A percentile compares a stretch with the other conserved stretches of the same genome.
These are phyloP conservation scores for Bathynomus jamesi DNA, from an alignment of 1,140 invertebrate genomes.

Conservation along the genomic window DNA sequence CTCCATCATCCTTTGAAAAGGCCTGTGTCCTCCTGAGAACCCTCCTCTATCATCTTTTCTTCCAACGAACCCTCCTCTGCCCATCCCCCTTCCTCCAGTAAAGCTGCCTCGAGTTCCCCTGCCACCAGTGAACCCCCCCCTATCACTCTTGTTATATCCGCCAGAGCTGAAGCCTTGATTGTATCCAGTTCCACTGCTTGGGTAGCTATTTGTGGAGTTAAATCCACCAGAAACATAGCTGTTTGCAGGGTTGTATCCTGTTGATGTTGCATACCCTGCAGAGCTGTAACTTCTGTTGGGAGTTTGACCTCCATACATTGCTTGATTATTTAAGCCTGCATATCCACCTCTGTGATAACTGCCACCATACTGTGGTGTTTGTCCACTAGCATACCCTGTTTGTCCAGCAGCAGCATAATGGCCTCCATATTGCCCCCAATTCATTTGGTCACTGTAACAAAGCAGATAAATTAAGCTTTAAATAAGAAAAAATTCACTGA, in stretches of 20 bases:
- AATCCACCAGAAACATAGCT: not conserved
- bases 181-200: not conserved
- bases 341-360: not conserved
- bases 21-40: conserved; percentile 26
- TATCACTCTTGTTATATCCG: not conserved
- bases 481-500: too few species aligned
- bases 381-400: not conserved
- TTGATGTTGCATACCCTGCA: not conserved
- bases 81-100: not conserved
- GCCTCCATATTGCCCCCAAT: not conserved
- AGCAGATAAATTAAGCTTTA: too few species aligned
- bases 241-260: not conserved
- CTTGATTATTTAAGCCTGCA: not conserved
- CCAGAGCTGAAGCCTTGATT: too few species aligned
- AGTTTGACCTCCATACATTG: not conserved
- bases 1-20: conserved; percentile 50
- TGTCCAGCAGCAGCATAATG: not conserved
- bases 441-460: not conserved
- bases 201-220: not conserved
- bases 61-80: conserved; percentile 2
- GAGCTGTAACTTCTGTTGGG: not conserved
- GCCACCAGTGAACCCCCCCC: not conserved
- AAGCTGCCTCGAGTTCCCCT: not conserved
- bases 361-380: not conserved
- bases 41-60: conserved; percentile 45